A percentile compares a stretch with the other conserved stretches of the same genome.
phyloP scores from a whole-genome alignment of 2,888 invertebrate genomes.

The Leptinotarsa peninsularis region DNA sequence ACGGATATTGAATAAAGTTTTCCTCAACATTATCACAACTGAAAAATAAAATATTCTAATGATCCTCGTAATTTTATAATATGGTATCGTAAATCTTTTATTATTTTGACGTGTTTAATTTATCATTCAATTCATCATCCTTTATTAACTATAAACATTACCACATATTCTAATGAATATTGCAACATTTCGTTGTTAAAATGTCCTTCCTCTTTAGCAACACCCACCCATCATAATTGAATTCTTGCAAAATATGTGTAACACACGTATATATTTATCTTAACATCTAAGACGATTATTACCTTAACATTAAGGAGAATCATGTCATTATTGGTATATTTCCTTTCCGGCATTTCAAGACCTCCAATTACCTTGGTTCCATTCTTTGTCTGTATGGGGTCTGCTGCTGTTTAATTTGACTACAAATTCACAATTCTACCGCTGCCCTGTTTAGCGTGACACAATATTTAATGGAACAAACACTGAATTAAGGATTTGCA shows the following conservation, averaged over 20 bases:
- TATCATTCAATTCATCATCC: slow-evolving; percentile 12
- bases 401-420: slow-evolving; percentile 14
- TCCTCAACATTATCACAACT: no score
- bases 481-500: neutral
- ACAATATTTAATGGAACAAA: neutral
- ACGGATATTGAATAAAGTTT: no score
- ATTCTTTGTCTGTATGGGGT: slow-evolving; percentile 31
- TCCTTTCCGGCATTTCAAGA: slow-evolving; percentile 47
- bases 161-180: slow-evolving; percentile 12
- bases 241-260: slow-evolving; percentile 29
- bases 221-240: slow-evolving; percentile 23
- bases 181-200: slow-evolving; percentile 24
- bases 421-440: slow-evolving; percentile 1
- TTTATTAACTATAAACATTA: slow-evolving; percentile 10
- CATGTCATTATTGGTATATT: slow-evolving; percentile 46
- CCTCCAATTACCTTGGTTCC: slow-evolving; percentile 33
- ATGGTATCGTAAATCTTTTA: neutral
- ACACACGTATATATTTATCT: slow-evolving; percentile 32
- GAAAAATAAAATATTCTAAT: neutral
- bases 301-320: slow-evolving; percentile 25
- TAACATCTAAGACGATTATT: slow-evolving; percentile 27
- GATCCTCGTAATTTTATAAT: neutral
- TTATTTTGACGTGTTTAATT: slow-evolving; percentile 7
- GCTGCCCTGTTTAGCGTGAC: neutral
- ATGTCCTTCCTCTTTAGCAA: slow-evolving; percentile 23